Conservation (phyloP, 2,113 vertebrate genomes). For the Romanogobio albipinnatus region DNA sequence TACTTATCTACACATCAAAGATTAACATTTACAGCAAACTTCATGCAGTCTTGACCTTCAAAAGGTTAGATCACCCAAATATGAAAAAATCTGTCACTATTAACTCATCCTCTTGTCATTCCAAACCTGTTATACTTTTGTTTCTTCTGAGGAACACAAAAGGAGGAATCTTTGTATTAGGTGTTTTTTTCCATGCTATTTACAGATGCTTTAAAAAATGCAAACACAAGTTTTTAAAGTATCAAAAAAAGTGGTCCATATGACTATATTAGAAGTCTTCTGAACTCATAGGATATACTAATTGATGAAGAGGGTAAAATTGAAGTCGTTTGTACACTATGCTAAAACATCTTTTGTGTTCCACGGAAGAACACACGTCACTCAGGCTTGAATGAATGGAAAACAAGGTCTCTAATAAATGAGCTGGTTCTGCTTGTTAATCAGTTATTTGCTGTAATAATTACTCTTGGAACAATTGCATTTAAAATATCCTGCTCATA, state of each 20-base stretch:
- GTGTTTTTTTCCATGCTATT: not conserved
- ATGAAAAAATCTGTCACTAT: not conserved
- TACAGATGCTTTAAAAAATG: not conserved
- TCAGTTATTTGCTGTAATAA: slow-evolving; percentile 28
- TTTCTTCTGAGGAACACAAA: not conserved
- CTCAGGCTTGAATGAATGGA: not conserved
- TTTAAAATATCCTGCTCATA: not conserved
- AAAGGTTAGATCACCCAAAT: not conserved
- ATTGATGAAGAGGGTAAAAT: not conserved
- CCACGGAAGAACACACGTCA: not conserved
- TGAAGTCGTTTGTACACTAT: not conserved
- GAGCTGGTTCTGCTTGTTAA: slow-evolving; percentile 7
- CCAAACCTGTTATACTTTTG: not conserved
- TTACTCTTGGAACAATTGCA: slow-evolving; percentile 3
- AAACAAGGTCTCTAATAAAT: not conserved
- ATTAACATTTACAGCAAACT: not conserved
- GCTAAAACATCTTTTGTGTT: not conserved
- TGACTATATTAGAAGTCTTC: not conserved
- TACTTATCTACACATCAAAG: slow-evolving; percentile 12
- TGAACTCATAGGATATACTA: not conserved
- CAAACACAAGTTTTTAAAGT: not conserved
- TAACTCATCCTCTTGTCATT: not conserved
- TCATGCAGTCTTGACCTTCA: not conserved
- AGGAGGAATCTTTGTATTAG: not conserved
- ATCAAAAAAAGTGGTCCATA: not conserved